These are phyloP conservation scores for Oxyura jamaicensis DNA, from an alignment of 2,113 vertebrate species.

Conservation along the genomic window DNA sequence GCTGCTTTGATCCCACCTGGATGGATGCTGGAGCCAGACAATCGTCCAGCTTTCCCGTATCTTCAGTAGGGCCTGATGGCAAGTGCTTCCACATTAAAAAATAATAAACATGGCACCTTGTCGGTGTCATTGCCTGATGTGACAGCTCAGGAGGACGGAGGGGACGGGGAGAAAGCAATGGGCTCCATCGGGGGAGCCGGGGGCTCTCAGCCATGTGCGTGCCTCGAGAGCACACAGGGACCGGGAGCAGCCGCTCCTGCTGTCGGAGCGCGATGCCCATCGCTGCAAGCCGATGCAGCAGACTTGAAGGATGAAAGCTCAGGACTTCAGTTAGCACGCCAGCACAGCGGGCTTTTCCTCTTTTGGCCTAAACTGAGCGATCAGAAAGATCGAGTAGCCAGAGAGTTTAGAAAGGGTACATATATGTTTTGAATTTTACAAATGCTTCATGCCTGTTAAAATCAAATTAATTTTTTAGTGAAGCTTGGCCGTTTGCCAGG, in stretches of 20 bases:
- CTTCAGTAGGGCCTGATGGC: too few relatives aligned
- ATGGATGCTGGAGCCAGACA: accelerated
- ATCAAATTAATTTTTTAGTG: conserved; percentile 65
- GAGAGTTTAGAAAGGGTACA: not conserved
- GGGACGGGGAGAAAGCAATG: not conserved
- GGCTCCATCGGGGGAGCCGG: accelerated
- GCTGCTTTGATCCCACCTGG: accelerated
- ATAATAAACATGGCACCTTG: not conserved
- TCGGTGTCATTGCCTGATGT: not conserved
- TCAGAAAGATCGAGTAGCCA: conserved; percentile 10
- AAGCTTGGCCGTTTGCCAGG: conserved; percentile 33
- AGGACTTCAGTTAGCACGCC: not conserved
- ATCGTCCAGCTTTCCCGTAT: not conserved
- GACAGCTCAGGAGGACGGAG: not conserved
- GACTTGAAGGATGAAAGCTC: not conserved
- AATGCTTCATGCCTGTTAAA: conserved; percentile 43
- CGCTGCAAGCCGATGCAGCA: not conserved
- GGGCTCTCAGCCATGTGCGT: accelerated
- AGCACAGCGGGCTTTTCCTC: not conserved
- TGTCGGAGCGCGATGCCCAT: too few relatives aligned
- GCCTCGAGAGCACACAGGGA: not conserved
- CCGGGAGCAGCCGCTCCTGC: not conserved
- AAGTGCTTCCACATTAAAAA: not conserved
- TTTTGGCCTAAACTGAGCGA: not conserved
- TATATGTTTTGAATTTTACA: conserved; percentile 37